Evolutionary conservation across 1,140 invertebrate genomes (phyloP).

Genomic region (Tribolium castaneum): DNA sequence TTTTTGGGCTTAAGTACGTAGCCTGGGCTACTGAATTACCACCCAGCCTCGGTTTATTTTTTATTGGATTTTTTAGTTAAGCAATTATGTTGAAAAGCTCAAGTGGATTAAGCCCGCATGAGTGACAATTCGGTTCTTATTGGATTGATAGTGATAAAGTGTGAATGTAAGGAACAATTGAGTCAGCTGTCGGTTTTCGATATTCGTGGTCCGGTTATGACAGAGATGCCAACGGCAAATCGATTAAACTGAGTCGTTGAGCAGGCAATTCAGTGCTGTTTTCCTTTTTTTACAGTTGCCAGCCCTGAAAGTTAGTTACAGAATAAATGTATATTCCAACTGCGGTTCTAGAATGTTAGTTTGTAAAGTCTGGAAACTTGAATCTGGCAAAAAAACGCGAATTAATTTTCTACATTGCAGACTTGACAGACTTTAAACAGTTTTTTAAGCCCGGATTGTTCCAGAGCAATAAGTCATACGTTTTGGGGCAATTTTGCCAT

Average conservation of each 20-base stretch:
- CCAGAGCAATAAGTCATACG: background rate
- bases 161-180: background rate
- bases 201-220: background rate
- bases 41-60: no score
- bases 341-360: background rate
- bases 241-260: background rate
- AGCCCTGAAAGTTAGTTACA: background rate
- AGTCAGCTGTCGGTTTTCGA: background rate
- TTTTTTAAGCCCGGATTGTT: background rate
- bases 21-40: no score
- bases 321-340: background rate
- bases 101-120: no score
- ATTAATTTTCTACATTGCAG: background rate
- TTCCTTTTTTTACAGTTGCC: background rate
- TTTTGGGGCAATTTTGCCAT: slow-evolving; percentile 4
- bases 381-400: background rate
- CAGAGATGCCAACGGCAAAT: background rate
- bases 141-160: no score
- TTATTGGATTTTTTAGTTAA: no score
- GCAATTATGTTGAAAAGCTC: no score
- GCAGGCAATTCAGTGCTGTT: background rate
- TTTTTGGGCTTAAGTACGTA: no score
- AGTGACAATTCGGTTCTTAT: no score
- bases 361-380: background rate
- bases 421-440: background rate